phyloP scores from a whole-genome alignment of 2,113 vertebrate genomes.

The Poicephalus gulielmi region DNA sequence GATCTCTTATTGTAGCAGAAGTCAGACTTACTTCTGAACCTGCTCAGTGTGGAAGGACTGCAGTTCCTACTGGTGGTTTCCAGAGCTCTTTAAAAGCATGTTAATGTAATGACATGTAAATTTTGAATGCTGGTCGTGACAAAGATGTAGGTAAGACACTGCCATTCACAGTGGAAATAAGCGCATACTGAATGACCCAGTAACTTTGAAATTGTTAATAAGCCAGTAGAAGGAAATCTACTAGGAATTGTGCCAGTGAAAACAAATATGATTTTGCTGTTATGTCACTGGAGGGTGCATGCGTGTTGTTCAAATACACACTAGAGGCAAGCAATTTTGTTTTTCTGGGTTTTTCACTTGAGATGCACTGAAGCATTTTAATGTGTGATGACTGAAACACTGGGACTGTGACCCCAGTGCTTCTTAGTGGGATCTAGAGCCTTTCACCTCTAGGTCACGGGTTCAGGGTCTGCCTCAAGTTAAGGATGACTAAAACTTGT shows the following conservation, averaged over 20 bases:
- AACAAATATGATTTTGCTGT: background rate
- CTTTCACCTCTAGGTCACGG: constrained; percentile 2
- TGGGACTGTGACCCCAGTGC: background rate
- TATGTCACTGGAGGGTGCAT: accelerated
- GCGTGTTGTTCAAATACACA: background rate
- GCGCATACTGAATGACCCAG: background rate
- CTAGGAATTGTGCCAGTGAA: background rate
- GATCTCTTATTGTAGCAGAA: background rate
- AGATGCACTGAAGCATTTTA: background rate
- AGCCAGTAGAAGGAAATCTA: background rate
- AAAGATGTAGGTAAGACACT: background rate
- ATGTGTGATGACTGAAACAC: background rate
- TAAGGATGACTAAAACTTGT: constrained; percentile 8
- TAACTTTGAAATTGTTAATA: background rate
- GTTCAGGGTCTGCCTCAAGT: constrained; percentile 23
- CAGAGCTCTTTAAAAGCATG: background rate
- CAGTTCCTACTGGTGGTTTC: background rate
- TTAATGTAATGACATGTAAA: background rate
- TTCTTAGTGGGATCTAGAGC: constrained; percentile 3
- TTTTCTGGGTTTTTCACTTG: background rate
- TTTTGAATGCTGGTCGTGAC: background rate
- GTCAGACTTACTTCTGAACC: background rate
- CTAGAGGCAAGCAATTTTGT: background rate
- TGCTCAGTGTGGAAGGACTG: background rate
- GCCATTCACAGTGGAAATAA: background rate